phyloP scores from a whole-genome alignment of 2,113 vertebrate genomes.

The Nymphicus hollandicus region DNA sequence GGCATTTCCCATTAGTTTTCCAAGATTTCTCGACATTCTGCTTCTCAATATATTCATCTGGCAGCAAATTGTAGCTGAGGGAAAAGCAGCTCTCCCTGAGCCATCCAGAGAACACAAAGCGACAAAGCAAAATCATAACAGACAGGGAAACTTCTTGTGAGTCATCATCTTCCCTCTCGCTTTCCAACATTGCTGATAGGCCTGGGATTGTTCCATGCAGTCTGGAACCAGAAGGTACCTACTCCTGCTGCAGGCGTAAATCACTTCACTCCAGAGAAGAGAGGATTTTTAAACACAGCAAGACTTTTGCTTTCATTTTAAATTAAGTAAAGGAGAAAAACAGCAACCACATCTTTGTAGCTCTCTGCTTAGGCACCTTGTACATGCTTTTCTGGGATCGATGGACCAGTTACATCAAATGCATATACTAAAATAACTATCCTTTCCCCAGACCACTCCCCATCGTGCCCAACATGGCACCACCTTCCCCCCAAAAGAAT shows the following conservation, averaged over 20 bases:
- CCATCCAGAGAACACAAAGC: neutral
- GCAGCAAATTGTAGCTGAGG: conserved; percentile 10
- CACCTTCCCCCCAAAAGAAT: no score
- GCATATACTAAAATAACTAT: neutral
- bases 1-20: conserved; percentile 2
- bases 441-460: neutral
- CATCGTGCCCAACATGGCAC: fast-evolving
- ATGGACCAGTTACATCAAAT: neutral
- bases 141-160: conserved; percentile 9
- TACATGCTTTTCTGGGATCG: neutral
- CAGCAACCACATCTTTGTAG: neutral
- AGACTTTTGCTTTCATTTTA: neutral
- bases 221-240: neutral
- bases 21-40: neutral
- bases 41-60: conserved; percentile 8
- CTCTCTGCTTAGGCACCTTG: neutral
- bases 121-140: neutral
- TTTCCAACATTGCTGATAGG: neutral
- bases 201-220: neutral
- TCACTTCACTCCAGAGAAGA: neutral
- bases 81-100: neutral
- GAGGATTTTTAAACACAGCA: neutral
- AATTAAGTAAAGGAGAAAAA: neutral
- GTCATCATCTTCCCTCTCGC: neutral
- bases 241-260: neutral